phyloP scores from a whole-genome alignment of 2,113 vertebrate genomes.

The Hipposideros armiger region DNA sequence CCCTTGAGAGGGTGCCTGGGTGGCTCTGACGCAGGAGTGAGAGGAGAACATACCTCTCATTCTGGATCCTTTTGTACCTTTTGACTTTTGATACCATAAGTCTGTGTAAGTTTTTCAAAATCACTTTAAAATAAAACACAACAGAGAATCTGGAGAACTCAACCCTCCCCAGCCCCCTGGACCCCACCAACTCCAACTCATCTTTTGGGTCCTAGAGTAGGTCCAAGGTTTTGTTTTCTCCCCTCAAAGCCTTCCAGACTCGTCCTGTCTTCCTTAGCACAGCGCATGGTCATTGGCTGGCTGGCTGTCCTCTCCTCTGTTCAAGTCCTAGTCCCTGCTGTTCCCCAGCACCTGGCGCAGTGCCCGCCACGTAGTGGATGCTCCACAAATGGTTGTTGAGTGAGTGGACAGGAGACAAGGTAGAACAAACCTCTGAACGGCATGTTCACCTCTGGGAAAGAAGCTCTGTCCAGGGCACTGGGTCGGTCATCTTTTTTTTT shows the following conservation, averaged over 20 bases:
- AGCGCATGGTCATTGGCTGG: background rate
- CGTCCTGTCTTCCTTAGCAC: background rate
- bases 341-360: background rate
- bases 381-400: too few species aligned
- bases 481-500: too few species aligned
- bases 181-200: background rate
- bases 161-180: background rate
- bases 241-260: background rate
- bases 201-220: background rate
- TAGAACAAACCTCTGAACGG: background rate
- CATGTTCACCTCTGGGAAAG: background rate
- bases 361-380: fast-evolving
- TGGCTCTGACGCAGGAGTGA: background rate
- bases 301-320: background rate
- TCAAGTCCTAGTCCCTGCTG: background rate
- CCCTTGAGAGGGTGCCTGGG: fast-evolving
- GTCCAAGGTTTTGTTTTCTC: background rate
- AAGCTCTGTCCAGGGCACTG: background rate
- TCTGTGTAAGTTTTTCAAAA: background rate
- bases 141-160: background rate
- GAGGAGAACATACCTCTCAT: background rate
- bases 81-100: background rate
- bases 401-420: background rate
- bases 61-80: background rate
- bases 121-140: background rate